These are phyloP conservation scores for Galerucella calmariensis DNA, from an alignment of 2,888 invertebrate genomes.

Conservation along the genomic window DNA sequence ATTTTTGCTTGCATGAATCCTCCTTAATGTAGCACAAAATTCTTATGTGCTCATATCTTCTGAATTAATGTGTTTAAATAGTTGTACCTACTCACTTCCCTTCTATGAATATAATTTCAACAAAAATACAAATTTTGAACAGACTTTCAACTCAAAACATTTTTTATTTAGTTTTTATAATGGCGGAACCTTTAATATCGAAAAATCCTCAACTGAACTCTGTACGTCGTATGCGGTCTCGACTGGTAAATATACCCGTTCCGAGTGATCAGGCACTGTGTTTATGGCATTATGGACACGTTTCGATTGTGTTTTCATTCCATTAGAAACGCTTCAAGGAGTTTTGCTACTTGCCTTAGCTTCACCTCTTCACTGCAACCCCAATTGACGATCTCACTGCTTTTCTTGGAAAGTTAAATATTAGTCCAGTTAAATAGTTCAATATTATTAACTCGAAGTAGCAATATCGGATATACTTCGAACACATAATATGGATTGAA, in stretches of 20 bases:
- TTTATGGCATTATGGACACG: slow-evolving; percentile 56
- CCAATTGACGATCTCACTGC: slow-evolving; percentile 13
- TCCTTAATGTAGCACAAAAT: too few species aligned
- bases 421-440: slow-evolving; percentile 3
- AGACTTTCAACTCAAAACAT: too few species aligned
- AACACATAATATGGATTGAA: too few species aligned
- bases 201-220: not conserved
- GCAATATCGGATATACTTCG: too few species aligned
- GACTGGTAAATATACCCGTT: slow-evolving; percentile 53
- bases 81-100: too few species aligned
- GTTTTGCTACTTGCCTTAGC: slow-evolving; percentile 14
- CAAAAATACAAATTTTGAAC: too few species aligned
- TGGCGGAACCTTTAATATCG: not conserved
- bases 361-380: slow-evolving; percentile 10
- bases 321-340: slow-evolving; percentile 52
- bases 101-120: too few species aligned
- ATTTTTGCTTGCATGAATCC: too few species aligned
- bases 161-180: not conserved
- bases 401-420: not conserved
- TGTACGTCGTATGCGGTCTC: slow-evolving; percentile 38
- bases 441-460: slow-evolving; percentile 4
- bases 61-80: too few species aligned
- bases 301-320: slow-evolving; percentile 56
- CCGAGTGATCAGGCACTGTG: slow-evolving; percentile 53
- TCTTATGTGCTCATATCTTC: too few species aligned